Percentiles rank a stretch among this genome's conserved stretches.
Evolutionary conservation across 1,140 invertebrate genomes (phyloP).

Genomic region (Hyles vespertilio): DNA sequence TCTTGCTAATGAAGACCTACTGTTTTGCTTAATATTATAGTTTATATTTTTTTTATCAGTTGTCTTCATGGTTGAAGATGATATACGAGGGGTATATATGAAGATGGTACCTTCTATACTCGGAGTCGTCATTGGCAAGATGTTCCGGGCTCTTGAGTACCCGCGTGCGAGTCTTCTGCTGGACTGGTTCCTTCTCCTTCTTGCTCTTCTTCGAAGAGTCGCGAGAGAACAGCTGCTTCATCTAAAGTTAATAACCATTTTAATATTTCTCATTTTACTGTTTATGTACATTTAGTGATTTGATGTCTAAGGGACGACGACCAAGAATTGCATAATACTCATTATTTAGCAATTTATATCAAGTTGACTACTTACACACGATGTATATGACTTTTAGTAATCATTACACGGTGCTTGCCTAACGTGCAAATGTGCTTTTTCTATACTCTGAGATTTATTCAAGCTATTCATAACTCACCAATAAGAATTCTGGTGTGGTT

Average conservation of each 20-base stretch:
- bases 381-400: not conserved
- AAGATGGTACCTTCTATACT: slow-evolving; percentile 67
- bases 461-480: too few relatives aligned
- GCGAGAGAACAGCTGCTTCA: slow-evolving; percentile 78
- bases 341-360: not conserved
- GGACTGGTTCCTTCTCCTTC: slow-evolving; percentile 75
- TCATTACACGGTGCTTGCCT: too few relatives aligned
- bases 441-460: too few relatives aligned
- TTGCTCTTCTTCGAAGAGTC: slow-evolving; percentile 79
- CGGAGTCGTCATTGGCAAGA: slow-evolving; percentile 74
- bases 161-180: slow-evolving; percentile 65
- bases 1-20: too few relatives aligned
- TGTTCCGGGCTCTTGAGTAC: slow-evolving; percentile 76
- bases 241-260: slow-evolving; percentile 36
- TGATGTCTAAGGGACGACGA: not conserved
- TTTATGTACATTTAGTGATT: not conserved
- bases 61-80: too few relatives aligned
- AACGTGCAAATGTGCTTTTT: too few relatives aligned
- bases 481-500: too few relatives aligned
- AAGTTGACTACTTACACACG: not conserved
- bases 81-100: not conserved
- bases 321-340: not conserved
- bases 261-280: not conserved
- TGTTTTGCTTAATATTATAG: too few relatives aligned
- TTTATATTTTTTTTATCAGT: too few relatives aligned